Evolutionary conservation across 2,113 vertebrate genomes (phyloP), one percentile per base, ranked within the genome.

Genomic region (Alectura lathami): DNA sequence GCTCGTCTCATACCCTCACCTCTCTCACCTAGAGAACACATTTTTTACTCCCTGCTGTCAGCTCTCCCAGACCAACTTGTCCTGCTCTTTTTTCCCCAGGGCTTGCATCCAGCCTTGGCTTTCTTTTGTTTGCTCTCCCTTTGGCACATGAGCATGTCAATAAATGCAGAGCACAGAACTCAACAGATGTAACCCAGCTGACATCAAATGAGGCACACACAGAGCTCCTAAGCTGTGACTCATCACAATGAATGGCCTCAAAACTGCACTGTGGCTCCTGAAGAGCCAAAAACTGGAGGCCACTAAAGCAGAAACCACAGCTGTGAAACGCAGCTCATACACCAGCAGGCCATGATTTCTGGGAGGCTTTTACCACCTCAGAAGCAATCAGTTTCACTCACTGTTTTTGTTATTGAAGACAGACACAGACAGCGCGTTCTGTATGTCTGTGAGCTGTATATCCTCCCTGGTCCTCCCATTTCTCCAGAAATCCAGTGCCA

Each of bases 381-480:
- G 30, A 51, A 50, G 26, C 57, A 60, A 60, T 32, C 13, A 9
- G 75, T 20, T 66, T 51, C 64, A 98, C 99, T 98, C 95, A 99
- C 99, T 99, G 15, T 99, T 98, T 91, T 98, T 98, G 94, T 99
- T 99, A 94, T 99, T 99, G 96, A 99, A 99, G 67, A 99, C 98
- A 0, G 98, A 98, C 9, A 99, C 87, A 2, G 99, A 98, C 23
- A 99, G 84, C 0, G 91, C 66, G 0, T 89, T 96, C 56, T 99
- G 99, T 76, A 99, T 91, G 62, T 99, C 98, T 60, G 85, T 98
- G 29, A 99, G 98, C 91, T 97, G 83, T 26, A 99, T 98, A 4
- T 99, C 98, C 40, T 99, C 98, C 90, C 99, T 97, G 42, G 91
- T 82, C 90, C 62, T 98, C 32, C 99, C 99, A 0, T 51, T 94